A percentile compares a stretch with the other conserved stretches of the same genome.
Conservation (phyloP, 2,113 vertebrate genomes). For the Halcyon malimbica region DNA sequence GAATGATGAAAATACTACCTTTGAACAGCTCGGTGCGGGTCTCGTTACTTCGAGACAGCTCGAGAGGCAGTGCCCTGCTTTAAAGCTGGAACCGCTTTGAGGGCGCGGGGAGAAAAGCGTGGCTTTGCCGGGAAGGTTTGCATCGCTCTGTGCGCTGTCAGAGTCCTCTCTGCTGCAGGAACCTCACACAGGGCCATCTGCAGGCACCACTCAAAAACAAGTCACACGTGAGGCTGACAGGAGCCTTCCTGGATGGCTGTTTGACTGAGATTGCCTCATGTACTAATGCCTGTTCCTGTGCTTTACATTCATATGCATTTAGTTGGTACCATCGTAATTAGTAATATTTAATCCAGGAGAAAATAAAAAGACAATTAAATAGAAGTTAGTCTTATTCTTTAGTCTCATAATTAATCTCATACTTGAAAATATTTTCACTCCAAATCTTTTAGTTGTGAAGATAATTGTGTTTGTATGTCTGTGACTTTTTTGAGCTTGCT, state of each 20-base stretch:
- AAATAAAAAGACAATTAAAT: not conserved
- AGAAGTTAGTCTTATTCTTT: constrained; percentile 11
- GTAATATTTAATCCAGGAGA: not conserved
- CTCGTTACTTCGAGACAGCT: constrained; percentile 24
- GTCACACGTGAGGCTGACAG: not conserved
- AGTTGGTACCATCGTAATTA: not conserved
- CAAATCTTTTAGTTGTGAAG: not conserved
- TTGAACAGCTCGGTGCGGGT: not conserved
- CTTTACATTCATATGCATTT: constrained; percentile 13
- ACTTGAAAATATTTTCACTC: constrained; percentile 21
- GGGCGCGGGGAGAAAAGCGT: not conserved
- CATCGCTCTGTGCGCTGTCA: not conserved
- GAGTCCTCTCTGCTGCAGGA: constrained; percentile 6
- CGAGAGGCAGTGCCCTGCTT: constrained; percentile 37
- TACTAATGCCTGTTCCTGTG: not conserved
- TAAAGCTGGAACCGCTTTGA: constrained; percentile 35
- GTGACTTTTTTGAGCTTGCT: not conserved
- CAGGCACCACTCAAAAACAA: not conserved
- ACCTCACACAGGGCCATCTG: not conserved
- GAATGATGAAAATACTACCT: constrained; percentile 64
- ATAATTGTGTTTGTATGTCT: not conserved
- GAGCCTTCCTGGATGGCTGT: not conserved
- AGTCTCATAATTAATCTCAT: not conserved
- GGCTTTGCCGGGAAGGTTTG: constrained; percentile 3
- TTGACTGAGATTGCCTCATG: not conserved